Conservation (phyloP, 2,888 invertebrate genomes). For the Hedya salicella region DNA sequence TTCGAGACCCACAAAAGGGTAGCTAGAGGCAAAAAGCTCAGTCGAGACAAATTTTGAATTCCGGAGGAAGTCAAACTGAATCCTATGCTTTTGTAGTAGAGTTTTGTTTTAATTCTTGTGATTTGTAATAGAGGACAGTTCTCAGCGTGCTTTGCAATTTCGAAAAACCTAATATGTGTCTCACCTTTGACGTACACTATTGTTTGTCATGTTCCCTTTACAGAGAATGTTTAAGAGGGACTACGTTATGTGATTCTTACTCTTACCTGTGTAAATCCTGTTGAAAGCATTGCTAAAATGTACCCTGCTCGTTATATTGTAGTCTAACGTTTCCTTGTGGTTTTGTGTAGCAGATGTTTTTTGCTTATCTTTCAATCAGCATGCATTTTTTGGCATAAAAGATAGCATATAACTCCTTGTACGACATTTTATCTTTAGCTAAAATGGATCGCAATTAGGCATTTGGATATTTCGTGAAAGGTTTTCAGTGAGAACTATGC, state of each 20-base stretch:
- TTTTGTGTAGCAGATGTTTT: too few species aligned
- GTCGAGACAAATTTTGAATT: neutral
- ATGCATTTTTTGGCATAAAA: too few species aligned
- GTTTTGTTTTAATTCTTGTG: neutral
- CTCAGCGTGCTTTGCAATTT: neutral
- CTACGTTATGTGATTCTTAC: neutral
- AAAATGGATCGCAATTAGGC: too few species aligned
- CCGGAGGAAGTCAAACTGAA: neutral
- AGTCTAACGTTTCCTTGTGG: too few species aligned
- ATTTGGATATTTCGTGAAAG: too few species aligned
- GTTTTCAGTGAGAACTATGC: too few species aligned
- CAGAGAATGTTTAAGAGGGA: neutral
- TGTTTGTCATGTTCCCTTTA: conserved; percentile 8
- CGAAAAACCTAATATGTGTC: conserved; percentile 16
- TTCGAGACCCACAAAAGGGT: conserved; percentile 9
- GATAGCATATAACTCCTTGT: too few species aligned
- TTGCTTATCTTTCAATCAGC: too few species aligned
- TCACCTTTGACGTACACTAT: neutral
- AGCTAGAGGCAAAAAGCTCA: neutral
- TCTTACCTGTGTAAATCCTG: neutral
- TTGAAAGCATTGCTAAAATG: too few species aligned
- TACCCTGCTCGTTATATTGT: too few species aligned
- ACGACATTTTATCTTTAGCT: too few species aligned
- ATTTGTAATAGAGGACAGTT: neutral
- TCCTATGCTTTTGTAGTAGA: neutral